A percentile compares a stretch with the other conserved stretches of the same genome.
Evolutionary conservation across 2,113 vertebrate species (phyloP).

Genomic region (Plecturocebus donacophilus): DNA sequence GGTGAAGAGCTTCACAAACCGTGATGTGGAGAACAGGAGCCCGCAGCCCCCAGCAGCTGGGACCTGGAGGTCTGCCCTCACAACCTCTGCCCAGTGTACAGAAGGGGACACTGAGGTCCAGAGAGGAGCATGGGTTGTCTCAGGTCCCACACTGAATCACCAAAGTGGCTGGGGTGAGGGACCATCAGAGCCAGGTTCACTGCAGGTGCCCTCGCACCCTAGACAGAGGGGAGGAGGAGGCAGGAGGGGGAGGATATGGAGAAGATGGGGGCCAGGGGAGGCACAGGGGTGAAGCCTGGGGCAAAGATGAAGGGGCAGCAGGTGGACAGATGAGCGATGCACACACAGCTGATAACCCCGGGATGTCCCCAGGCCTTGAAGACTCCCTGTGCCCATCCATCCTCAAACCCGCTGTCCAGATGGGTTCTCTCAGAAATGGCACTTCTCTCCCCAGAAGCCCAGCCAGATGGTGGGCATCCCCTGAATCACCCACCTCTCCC

Average conservation of each 20-base stretch:
- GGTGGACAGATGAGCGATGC: no score
- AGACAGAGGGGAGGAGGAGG: neutral
- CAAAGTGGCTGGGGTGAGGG: neutral
- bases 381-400: no score
- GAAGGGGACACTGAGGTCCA: neutral
- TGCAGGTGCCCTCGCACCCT: neutral
- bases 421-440: no score
- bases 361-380: neutral
- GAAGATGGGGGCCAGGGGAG: neutral
- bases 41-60: neutral
- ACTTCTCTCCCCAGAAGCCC: neutral
- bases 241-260: neutral
- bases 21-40: neutral
- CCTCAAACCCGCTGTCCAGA: neutral
- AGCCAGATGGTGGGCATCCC: neutral
- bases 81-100: neutral
- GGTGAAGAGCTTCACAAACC: neutral
- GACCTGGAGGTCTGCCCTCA: neutral
- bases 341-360: neutral
- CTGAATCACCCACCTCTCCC: rapidly evolving
- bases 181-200: neutral
- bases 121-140: neutral
- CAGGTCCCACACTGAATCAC: neutral
- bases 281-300: neutral
- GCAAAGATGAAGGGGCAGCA: neutral